A percentile compares a stretch with the other conserved stretches of the same genome.
phyloP scores from a whole-genome alignment of 2,113 vertebrate genomes.

The Hippopotamus amphibius region DNA sequence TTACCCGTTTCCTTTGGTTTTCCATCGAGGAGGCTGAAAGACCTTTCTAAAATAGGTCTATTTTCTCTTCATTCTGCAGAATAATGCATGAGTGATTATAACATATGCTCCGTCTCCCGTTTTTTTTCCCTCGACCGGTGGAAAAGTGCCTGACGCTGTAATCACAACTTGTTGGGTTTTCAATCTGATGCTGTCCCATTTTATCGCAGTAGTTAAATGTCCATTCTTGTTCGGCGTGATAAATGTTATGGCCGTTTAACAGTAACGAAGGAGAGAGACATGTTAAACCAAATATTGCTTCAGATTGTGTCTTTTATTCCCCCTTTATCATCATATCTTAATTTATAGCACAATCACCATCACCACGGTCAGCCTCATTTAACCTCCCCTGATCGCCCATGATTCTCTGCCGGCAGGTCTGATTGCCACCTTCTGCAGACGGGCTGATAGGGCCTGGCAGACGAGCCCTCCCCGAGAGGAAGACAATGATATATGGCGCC shows the following conservation, averaged over 20 bases:
- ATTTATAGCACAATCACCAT: slow-evolving; percentile 97
- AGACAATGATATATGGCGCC: slow-evolving; percentile 95
- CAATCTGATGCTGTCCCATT: slow-evolving; percentile 92
- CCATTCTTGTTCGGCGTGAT: slow-evolving; percentile 94
- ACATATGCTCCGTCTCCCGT: slow-evolving; percentile 89
- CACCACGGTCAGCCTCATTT: slow-evolving; percentile 96
- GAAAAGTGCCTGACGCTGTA: slow-evolving; percentile 92
- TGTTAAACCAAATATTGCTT: slow-evolving; percentile 95
- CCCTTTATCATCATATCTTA: slow-evolving; percentile 97
- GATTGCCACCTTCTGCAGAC: slow-evolving; percentile 96
- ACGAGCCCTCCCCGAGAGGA: slow-evolving; percentile 94
- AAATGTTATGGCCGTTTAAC: slow-evolving; percentile 96
- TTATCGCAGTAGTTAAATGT: slow-evolving; percentile 92
- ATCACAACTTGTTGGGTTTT: slow-evolving; percentile 93
- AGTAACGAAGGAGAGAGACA: slow-evolving; percentile 95
- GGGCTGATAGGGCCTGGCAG: slow-evolving; percentile 96
- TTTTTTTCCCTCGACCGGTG: slow-evolving; percentile 85
- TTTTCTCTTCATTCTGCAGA: slow-evolving; percentile 90
- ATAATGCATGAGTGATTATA: slow-evolving; percentile 92
- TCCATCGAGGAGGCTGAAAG: slow-evolving; percentile 86
- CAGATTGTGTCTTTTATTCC: slow-evolving; percentile 94
- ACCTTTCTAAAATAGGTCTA: slow-evolving; percentile 90
- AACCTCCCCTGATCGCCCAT: slow-evolving; percentile 94
- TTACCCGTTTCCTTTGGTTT: slow-evolving; percentile 85
- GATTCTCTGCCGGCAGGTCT: slow-evolving; percentile 93